These are phyloP conservation scores for Rapana venosa DNA, from an alignment of 2,888 invertebrate species.

Conservation along the genomic window DNA sequence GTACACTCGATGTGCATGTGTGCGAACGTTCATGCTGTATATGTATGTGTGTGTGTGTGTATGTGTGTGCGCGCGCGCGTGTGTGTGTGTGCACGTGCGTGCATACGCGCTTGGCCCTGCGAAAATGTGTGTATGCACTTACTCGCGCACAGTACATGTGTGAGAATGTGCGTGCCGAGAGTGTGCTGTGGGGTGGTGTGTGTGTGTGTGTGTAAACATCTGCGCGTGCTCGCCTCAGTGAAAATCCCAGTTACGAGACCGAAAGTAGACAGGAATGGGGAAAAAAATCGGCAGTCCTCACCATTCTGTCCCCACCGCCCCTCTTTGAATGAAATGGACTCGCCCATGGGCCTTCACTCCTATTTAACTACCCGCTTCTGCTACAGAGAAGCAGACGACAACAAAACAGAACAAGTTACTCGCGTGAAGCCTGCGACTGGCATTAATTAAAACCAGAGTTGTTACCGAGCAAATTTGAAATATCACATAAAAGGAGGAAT, in stretches of 20 bases:
- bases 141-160: no score
- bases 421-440: background rate
- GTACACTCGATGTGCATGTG: conserved; percentile 17
- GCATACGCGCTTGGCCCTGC: background rate
- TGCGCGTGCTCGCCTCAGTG: background rate
- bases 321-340: background rate
- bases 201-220: background rate
- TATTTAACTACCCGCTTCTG: background rate
- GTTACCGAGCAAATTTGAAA: background rate
- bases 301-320: background rate
- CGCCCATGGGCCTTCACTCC: conserved; percentile 22
- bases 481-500: no score
- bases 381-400: conserved; percentile 1
- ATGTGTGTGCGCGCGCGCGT: conserved; percentile 12
- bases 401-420: background rate
- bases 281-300: background rate
- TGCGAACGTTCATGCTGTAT: background rate
- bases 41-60: background rate
- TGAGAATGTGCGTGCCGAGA: no score
- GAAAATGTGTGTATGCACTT: background rate
- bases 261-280: background rate
- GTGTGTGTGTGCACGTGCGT: background rate
- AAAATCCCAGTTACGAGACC: no score
- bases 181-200: no score
- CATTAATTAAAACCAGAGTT: background rate